These are phyloP conservation scores for Hydrochoerus hydrochaeris DNA, from an alignment of 2,113 vertebrate genomes.

Conservation along the genomic window DNA sequence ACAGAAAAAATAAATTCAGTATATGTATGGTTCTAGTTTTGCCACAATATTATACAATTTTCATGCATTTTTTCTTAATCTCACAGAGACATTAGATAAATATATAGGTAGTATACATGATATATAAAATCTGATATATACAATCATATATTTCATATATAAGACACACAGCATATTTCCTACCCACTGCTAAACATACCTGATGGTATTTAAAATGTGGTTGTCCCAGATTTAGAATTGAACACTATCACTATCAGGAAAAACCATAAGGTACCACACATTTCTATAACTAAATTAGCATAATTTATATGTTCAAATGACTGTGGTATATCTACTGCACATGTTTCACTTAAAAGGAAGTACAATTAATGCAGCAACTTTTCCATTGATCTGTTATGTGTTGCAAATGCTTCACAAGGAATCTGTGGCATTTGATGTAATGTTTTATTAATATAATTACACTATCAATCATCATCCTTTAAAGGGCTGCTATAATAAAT, in stretches of 20 bases:
- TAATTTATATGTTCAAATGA: background rate
- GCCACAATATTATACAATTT: background rate
- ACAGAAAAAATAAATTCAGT: background rate
- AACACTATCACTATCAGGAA: background rate
- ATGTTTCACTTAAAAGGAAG: background rate
- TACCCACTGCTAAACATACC: background rate
- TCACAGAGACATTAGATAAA: background rate
- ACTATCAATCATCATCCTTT: background rate
- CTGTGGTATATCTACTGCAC: background rate
- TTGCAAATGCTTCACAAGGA: background rate
- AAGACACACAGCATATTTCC: background rate
- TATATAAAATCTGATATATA: background rate
- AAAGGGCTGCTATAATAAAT: background rate
- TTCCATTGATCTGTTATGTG: background rate
- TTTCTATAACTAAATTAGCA: background rate
- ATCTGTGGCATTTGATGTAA: background rate
- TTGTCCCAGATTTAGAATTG: constrained; percentile 2
- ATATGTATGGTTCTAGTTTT: background rate
- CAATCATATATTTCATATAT: background rate
- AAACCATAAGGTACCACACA: background rate
- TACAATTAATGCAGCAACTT: background rate
- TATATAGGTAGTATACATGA: background rate
- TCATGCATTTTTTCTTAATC: background rate
- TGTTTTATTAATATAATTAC: background rate
- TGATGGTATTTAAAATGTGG: background rate